Base-by-base conservation (phyloP, 2,888 invertebrate species). In the Zygaena filipendulae region DNA sequence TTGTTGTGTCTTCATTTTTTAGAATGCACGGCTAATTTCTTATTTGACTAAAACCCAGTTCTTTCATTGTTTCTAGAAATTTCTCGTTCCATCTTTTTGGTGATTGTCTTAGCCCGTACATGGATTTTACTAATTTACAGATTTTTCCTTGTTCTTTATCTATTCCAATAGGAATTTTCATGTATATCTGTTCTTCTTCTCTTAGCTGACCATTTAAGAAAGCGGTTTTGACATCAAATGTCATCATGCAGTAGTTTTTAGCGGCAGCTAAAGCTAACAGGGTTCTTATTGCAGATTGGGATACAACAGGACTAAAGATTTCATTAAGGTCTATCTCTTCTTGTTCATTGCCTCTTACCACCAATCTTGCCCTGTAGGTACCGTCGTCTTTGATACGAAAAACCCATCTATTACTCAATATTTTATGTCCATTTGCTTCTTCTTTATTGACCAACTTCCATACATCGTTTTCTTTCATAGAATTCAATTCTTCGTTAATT, bases 191-290 rank as follows among this genome's bases (percentile, higher is more conserved):
- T 7, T 16, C 16, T 7, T 16, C 7, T 16, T 6, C 7, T 16
- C 16, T 7, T 13, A 28, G 29, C 31, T 46, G 48, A 5, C 16
- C 16, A 16, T 16, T 6, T 7, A 16, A 16, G 7, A 16, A 16
- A 4, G 16, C 16, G 4, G 16, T 16, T 16, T 16, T 16, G 4
- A 16, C 16, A 7, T 16, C 16, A 16, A 16, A 16, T 16, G 16
- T 16, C 7, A 16, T 16, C 7, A 16, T 4, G 7, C 7, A 7
- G 7, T 16, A 16, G 16, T 16, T 16, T 16, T 16, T 16, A 7
- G 16, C 16, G 4, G 16, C 16, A 7, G 29, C 13, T 8, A 31
- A 20, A 19, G 13, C 24, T 11, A 29, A 8, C 6, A 26, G 6
- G 3, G 16, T 13, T 26, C 8, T 30, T 18, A 30, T 3, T 8